Conservation (phyloP, 2,797 vertebrate genomes). For the Anomalospiza imberbis region DNA sequence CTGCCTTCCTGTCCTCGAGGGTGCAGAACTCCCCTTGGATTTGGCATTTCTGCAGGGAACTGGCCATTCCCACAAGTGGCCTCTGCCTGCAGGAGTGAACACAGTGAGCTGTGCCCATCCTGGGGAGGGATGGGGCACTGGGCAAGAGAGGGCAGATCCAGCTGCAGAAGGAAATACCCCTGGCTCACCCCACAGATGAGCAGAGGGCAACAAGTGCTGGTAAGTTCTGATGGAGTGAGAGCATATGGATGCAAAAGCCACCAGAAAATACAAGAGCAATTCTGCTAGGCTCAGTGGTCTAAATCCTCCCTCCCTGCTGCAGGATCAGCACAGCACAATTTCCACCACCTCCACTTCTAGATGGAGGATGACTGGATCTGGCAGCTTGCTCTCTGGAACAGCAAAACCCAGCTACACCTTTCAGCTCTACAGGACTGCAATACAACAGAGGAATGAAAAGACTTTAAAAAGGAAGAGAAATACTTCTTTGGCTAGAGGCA, state of each 20-base stretch:
- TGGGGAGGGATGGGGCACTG: not conserved
- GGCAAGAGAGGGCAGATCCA: not conserved
- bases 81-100: not conserved
- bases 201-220: not conserved
- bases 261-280: not conserved
- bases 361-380: not conserved
- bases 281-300: not conserved
- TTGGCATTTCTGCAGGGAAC: not conserved
- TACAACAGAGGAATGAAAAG: not conserved
- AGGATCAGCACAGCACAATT: not conserved
- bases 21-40: not conserved
- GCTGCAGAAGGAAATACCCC: not conserved
- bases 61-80: constrained; percentile 9
- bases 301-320: not conserved
- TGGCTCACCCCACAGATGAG: not conserved
- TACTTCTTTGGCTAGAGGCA: not conserved
- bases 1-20: not conserved
- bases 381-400: not conserved
- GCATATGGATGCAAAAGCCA: not conserved
- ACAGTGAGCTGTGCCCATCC: not conserved
- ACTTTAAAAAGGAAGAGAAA: not conserved
- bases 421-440: not conserved
- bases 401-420: not conserved
- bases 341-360: not conserved
- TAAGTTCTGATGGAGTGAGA: not conserved